Conservation (phyloP, 2,888 invertebrate species). For the Clostera curtula region DNA sequence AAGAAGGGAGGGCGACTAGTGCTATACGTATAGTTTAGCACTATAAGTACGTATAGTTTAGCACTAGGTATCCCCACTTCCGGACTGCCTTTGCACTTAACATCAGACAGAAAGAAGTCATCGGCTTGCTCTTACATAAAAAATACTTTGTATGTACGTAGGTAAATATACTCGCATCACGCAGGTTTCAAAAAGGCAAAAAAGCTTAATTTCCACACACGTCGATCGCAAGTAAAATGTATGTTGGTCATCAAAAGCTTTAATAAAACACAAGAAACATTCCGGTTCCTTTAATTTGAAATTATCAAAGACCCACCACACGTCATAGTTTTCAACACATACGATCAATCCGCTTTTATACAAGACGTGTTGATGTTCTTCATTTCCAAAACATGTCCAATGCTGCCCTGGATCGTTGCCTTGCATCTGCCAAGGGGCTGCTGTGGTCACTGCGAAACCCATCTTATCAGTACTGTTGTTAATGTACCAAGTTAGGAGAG, state of each 20-base stretch:
- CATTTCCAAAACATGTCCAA: conserved; percentile 41
- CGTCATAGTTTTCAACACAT: conserved; percentile 32
- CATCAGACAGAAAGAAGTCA: too few species aligned
- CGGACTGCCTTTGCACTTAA: background rate
- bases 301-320: conserved; percentile 47
- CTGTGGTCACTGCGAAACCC: conserved; percentile 46
- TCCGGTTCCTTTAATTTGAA: conserved; percentile 46
- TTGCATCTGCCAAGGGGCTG: conserved; percentile 35
- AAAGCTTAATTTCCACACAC: too few species aligned
- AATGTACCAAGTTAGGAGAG: conserved; percentile 32
- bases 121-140: too few species aligned
- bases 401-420: conserved; percentile 23
- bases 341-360: conserved; percentile 31
- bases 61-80: too few species aligned
- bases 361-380: conserved; percentile 23
- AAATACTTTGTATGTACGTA: too few species aligned
- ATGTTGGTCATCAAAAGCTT: too few species aligned
- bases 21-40: too few species aligned
- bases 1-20: background rate
- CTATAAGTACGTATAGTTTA: too few species aligned
- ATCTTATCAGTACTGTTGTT: conserved; percentile 28
- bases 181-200: too few species aligned
- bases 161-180: too few species aligned
- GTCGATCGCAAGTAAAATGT: too few species aligned
- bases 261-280: too few species aligned